Base-by-base conservation (phyloP, 2,888 invertebrate species). In the Netelia virgata region DNA sequence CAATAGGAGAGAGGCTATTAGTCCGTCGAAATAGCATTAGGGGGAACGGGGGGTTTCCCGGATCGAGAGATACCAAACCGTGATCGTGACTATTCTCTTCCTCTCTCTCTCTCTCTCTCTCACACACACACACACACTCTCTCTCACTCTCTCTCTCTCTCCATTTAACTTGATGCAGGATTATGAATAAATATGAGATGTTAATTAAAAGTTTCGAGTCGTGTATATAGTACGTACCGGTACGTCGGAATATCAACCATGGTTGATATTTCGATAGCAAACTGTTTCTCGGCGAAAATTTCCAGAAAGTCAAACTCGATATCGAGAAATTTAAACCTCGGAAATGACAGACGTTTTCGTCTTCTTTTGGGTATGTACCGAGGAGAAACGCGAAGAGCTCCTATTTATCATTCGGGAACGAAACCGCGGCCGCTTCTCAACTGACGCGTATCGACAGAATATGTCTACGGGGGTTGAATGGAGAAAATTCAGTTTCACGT, bases 171-270 rank as follows among this genome's bases (percentile, higher is more conserved):
- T 47, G 61, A 73, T 68, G 74, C 72, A 18, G 43, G 68, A 79
- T 86, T 85, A 86, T 87, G 86, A 87, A 88, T 88, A 87, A 87
- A 87, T 85, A 88, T 87, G 87, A 88, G 82, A 86, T 83, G 84
- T 85, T 85, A 86, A 87, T 87, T 85, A 84, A 87, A 87, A 87
- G 75, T 86, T 84, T 81, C 83, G 28, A 28, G 36, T 16, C 68
- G 72, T 43, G 53, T 64, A 57, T 57, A 43, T 73, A 47, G 5
- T 11, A 20, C 16, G 23, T 41, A 47, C 23, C 36, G 18, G 10
- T 14, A 66, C 73, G 11, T 28, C 20, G 69, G 43, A 20, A 36
- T 55, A 18, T 57, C 28, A 57, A 41, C n/a, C 8, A 23, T 50
- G 57, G 23, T 18, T 66, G 14, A 1, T 11, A 63, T 28, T 16